Conservation (phyloP, 2,797 vertebrate genomes). For the Channallabes apus region DNA sequence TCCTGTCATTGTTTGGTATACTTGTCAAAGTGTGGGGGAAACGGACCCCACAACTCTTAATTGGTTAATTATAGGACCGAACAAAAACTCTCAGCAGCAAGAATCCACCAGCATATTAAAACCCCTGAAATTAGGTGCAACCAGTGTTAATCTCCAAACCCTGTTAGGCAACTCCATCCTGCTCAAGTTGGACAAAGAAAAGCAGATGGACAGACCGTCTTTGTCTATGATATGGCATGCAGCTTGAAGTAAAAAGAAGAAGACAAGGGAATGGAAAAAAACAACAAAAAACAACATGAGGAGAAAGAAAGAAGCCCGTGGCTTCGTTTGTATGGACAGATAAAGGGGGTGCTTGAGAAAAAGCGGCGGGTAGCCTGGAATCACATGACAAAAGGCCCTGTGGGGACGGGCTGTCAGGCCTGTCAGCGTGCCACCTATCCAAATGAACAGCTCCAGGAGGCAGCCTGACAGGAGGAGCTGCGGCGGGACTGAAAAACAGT, state of each 20-base stretch:
- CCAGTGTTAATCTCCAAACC: constrained; percentile 81
- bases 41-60: constrained; percentile 64
- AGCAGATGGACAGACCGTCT: constrained; percentile 71
- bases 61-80: constrained; percentile 72
- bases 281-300: constrained; percentile 47
- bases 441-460: constrained; percentile 98
- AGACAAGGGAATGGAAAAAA: constrained; percentile 67
- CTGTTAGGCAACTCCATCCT: constrained; percentile 75
- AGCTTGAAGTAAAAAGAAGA: constrained; percentile 71
- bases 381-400: constrained; percentile 84
- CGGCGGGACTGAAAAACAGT: constrained; percentile 84
- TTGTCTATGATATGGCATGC: constrained; percentile 77
- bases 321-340: constrained; percentile 78
- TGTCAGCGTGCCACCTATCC: constrained; percentile 90
- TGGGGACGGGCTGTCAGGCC: constrained; percentile 94
- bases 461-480: constrained; percentile 92
- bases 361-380: constrained; percentile 78
- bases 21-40: constrained; percentile 5
- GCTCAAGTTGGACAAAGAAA: constrained; percentile 51
- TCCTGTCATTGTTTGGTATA: constrained; percentile 18
- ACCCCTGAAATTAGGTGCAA: constrained; percentile 74
- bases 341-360: constrained; percentile 78
- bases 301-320: constrained; percentile 66
- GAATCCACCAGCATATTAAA: constrained; percentile 65
- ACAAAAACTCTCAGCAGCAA: constrained; percentile 69